Base-by-base conservation (phyloP, 2,113 vertebrate genomes). In the Pongo abelii region DNA sequence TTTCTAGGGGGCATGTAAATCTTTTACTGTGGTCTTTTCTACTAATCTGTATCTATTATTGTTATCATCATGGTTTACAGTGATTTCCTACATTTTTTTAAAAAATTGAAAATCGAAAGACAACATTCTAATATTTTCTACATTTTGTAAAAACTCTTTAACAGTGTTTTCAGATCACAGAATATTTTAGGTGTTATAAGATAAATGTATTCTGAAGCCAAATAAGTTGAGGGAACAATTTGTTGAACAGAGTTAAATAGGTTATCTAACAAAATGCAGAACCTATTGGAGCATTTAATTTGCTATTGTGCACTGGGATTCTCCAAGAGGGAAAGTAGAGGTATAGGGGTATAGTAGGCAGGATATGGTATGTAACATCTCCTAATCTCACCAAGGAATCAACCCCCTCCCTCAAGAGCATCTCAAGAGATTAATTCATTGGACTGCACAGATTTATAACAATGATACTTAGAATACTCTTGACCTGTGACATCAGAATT, bases 231-330 rank as follows among this genome's bases (percentile, higher is more conserved):
- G 35, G 70, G 6, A 79, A 78, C 35, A 89, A 0, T 96, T 89
- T 96, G 35, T 93, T 96, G 32, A 78, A 23, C 25, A 94, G 59
- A 89, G 23, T 86, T 92, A 79, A 40, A 59, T 69, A 86, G 35
- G 38, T 92, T 81, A 64, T 77, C 57, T 96, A 81, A 69, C 59
- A 89, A 96, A 95, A 95, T 72, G 6, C 11, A 84, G 43, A 94
- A 52, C 52, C 83, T 89, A 12, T 79, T 91, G 30, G 57, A 93
- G 46, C 50, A 85, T 91, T 97, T 80, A 79, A 59, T 67, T 95
- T 90, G 57, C 50, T 92, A 0, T 67, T 91, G 43, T 91, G 46
- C 11, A 17, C 72, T 85, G 6, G 43, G 30, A 88, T 40, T 96
- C 35, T 95, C 43, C 6, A 88, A 75, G 55, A 80, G 9, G 55